Evolutionary conservation across 1,140 invertebrate genomes (phyloP), one percentile per base, ranked within the genome.

Genomic region (Andrena cerasifolii): DNA sequence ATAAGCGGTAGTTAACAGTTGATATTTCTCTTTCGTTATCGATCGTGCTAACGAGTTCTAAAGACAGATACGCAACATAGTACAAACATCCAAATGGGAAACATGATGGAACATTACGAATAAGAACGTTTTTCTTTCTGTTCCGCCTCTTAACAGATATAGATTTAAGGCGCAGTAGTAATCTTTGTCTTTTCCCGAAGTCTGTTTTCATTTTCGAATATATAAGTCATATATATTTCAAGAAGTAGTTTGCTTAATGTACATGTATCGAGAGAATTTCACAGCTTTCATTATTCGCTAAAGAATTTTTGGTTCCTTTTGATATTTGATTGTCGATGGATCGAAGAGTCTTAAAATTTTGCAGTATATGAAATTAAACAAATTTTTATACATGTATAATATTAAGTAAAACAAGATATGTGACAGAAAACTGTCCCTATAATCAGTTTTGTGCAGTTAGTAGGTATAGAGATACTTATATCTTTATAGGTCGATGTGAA

Each of bases 401-500:
- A 43, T 40, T 61, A 61, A 14, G 21, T 18, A 12, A 24, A 61
- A 61, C n/a, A 40, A 61, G 40, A 61, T 43, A 61, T 40, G 16
- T 7, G n/a, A 59, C 36, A 59, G 36, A 59, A 61, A 61, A 24
- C 10, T 40, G 36, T 61, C 24, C 24, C n/a, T 12, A 21, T 61
- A 36, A 36, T 61, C 10, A 21, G n/a, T 61, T 61, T n/a, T 10
- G 18, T 24, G 33, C 58, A 43, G n/a, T 61, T 43, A n/a, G 3
- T 40, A 61, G 12, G 33, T 4, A 43, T 61, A 21, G 8, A 16
- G 33, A 43, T 24, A 61, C 3, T 43, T 14, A 18, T 61, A 24
- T 61, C 58, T 14, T 40, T 40, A 21, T 61, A 61, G 18, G 58
- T 61, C n/a, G 58, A 61, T 36, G 33, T 33, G 33, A 59, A n/a